Conservation (phyloP, 1,140 invertebrate species). For the Zaprionus taronus region DNA sequence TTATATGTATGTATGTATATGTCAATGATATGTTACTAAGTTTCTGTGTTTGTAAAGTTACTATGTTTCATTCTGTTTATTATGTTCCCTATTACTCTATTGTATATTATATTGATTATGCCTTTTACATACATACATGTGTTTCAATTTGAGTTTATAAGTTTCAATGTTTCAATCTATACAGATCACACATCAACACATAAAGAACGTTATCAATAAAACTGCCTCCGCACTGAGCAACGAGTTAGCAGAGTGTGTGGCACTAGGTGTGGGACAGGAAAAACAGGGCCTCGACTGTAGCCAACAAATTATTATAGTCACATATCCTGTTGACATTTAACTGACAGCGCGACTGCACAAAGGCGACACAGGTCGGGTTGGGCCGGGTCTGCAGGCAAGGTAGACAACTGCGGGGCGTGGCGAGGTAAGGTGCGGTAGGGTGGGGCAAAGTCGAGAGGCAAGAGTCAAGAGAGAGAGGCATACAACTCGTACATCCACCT, state of each 20-base stretch:
- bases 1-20: too few species aligned
- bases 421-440: not conserved
- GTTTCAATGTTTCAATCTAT: not conserved
- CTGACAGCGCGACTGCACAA: constrained; percentile 67
- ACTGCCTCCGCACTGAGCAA: not conserved
- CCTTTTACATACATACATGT: not conserved
- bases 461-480: not conserved
- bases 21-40: too few species aligned
- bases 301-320: constrained; percentile 69
- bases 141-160: not conserved
- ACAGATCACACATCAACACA: not conserved
- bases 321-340: constrained; percentile 73
- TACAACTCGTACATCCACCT: constrained; percentile 36
- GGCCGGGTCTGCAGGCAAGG: not conserved
- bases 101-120: not conserved
- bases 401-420: not conserved
- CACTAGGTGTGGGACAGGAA: not conserved
- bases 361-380: constrained; percentile 40
- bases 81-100: not conserved
- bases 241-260: not conserved
- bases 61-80: not conserved
- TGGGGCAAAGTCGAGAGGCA: constrained; percentile 40
- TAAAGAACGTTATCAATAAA: constrained; percentile 18
- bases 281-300: constrained; percentile 20
- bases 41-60: too few species aligned